Percentiles rank a stretch among this genome's conserved stretches.
Conservation (phyloP, 2,888 invertebrate species). For the Drosophila atroscutellata region DNA sequence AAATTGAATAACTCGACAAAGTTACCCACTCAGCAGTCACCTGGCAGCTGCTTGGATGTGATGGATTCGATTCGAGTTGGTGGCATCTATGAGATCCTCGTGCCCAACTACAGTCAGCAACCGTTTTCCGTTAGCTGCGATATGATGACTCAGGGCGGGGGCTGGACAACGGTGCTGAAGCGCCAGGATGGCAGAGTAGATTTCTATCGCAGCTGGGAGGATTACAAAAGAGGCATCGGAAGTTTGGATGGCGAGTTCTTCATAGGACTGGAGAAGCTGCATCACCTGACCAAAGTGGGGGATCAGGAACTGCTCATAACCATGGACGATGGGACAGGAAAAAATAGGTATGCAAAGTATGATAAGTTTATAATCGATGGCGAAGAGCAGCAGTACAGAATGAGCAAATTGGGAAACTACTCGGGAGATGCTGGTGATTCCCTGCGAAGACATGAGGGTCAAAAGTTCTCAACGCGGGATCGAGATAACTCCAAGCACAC, state of each 20-base stretch:
- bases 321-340: fast-evolving
- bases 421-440: not conserved
- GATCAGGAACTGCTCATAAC: not conserved
- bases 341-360: not conserved
- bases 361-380: not conserved
- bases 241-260: slow-evolving; percentile 43
- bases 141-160: not conserved
- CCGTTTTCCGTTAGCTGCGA: not conserved
- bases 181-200: slow-evolving; percentile 21
- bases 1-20: no score
- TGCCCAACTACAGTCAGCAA: not conserved
- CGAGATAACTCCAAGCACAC: no score
- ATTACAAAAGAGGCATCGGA: slow-evolving; percentile 50
- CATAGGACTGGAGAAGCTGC: slow-evolving; percentile 45
- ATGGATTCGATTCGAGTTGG: no score
- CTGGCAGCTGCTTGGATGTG: no score
- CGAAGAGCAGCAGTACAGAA: not conserved
- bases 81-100: no score
- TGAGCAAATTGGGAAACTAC: not conserved
- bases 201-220: slow-evolving; percentile 49
- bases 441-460: no score
- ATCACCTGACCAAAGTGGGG: slow-evolving; percentile 32
- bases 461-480: no score
- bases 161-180: not conserved
- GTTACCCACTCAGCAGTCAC: no score